Evolutionary conservation across 2,113 vertebrate species (phyloP), one percentile per base, ranked within the genome.

Genomic region (Noctilio leporinus): DNA sequence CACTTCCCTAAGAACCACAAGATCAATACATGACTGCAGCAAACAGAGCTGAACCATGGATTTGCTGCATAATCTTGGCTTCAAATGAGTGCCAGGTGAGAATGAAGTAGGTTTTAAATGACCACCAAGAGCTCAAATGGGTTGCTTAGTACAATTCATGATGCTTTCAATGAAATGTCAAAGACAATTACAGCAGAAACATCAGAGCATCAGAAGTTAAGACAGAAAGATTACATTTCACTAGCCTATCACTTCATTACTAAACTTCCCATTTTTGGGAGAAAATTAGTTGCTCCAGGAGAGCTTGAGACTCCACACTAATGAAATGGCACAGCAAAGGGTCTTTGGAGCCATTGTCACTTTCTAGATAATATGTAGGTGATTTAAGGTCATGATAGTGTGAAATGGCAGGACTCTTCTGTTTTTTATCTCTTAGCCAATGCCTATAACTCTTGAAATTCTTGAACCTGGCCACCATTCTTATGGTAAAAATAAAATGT

Each of bases 91-190:
- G 85, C 77, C 91, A 89, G 62, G 70, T 91, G 77, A 73, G 91
- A 96, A n/a, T 86, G 78, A 89, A 94, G 45, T 93, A 76, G 55
- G 43, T 91, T 93, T 94, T 94, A 96, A 94, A 45, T 97, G 96
- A 96, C 86, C 94, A 96, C 43, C 35, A 91, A 97, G 40, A 93
- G 57, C 73, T 89, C 86, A 95, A 81, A 89, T 96, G 51, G n/a
- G 45, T 85, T 96, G 78, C 80, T 94, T 94, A 81, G 91, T 94
- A 26, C 93, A 95, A 95, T 86, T 78, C 4, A 83, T 55, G 77
- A 85, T 91, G 49, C 30, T 96, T 96, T 96, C 93, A 96, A 96
- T 96, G 84, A 97, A 95, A 92, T 89, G 83, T 94, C 95, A 96
- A 93, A 87, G 89, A 91, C 64, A 51, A 80, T 95, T 96, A 96